These are phyloP conservation scores for Scotopteryx bipunctaria DNA, from an alignment of 2,888 invertebrate genomes.

Conservation along the genomic window DNA sequence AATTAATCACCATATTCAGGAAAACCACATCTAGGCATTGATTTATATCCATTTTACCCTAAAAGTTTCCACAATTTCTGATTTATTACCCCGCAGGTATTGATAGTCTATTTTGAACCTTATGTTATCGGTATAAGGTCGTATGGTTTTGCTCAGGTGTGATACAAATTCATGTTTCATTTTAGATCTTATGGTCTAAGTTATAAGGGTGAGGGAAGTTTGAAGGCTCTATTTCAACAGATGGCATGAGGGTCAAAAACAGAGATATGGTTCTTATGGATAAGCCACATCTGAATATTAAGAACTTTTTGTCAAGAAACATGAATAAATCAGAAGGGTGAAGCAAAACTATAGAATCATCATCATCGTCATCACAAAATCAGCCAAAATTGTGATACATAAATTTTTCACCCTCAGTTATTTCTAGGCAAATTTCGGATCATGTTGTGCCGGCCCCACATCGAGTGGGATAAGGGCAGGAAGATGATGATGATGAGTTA, in stretches of 20 bases:
- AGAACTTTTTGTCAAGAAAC: too few species aligned
- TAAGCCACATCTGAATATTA: too few species aligned
- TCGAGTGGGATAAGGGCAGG: too few species aligned
- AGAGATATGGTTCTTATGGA: too few species aligned
- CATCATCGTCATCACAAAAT: too few species aligned
- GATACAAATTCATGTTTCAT: background rate
- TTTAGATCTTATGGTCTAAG: background rate
- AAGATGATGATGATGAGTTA: too few species aligned
- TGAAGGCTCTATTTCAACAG: constrained; percentile 12
- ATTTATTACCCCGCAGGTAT: constrained; percentile 28
- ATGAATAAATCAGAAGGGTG: too few species aligned
- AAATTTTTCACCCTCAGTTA: too few species aligned
- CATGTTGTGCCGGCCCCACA: too few species aligned
- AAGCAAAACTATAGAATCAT: too few species aligned
- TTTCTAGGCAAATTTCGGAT: too few species aligned
- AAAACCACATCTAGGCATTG: constrained; percentile 25
- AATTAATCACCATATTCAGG: constrained; percentile 25
- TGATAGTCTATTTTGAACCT: background rate
- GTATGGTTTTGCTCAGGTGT: background rate
- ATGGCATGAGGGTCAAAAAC: constrained; percentile 24
- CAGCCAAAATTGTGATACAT: too few species aligned
- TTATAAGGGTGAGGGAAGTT: constrained; percentile 12
- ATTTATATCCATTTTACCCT: constrained; percentile 23
- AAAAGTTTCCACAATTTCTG: constrained; percentile 29
- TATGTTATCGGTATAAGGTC: background rate